Evolutionary conservation across 2,797 vertebrate species (phyloP), one percentile per base, ranked within the genome.

Genomic region (Oryzias dopingdopingensis): DNA sequence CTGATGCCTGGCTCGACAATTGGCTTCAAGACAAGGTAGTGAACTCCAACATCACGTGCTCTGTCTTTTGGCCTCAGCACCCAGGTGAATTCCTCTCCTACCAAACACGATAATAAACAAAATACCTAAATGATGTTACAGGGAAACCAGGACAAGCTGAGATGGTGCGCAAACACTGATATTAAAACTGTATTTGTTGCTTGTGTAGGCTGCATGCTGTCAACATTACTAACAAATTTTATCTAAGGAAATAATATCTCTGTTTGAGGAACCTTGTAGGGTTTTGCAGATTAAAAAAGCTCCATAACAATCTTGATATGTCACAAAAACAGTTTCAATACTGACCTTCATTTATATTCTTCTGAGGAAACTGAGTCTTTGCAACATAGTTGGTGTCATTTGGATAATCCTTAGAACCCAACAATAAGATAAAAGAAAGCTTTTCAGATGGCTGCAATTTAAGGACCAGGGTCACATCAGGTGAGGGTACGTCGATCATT

Each of bases 71-170:
- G 93, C 68, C 83, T 86, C 77, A 99, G 86, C 62, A 98, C 90
- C 96, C 96, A 98, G 2, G 92, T 93, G 74, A 92, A 93, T 52
- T 65, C 78, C 52, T 90, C 90, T 67, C 91, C 96, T 98, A 79
- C 42, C 79, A 37, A 37, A 57, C 43, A 54, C 55, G 80, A 61
- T 26, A 13, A 72, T 52, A 70, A 13, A 42, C 10, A 48, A 17
- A 22, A 18, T 16, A 16, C n/a, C 4, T 14, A 41, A 47, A 48
- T 56, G 2, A 6, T 14, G 2, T 16, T 4, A 14, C 8, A 17
- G 16, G 37, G 26, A n/a, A 2, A 16, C 22, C 3, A n/a, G 24
- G 14, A 17, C 2, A 22, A 5, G 16, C 40, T 41, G 20, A 13
- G 32, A 37, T 37, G 32, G 32, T 12, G 32, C 12, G 32, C 32